These are phyloP conservation scores for Bacillus rossius DNA, from an alignment of 1,140 invertebrate species.

Conservation along the genomic window DNA sequence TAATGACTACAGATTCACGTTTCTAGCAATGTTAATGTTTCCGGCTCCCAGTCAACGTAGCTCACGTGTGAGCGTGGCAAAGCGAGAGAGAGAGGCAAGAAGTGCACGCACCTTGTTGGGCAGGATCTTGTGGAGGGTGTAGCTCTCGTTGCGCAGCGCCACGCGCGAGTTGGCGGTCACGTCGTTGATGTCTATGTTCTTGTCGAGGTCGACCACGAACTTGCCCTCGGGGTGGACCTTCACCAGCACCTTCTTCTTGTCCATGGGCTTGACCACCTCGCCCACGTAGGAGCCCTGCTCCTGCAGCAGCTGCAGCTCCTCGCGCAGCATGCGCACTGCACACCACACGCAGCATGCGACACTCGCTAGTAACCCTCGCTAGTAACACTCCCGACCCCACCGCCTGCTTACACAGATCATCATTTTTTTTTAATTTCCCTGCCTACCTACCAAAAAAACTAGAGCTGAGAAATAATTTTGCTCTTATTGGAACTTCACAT, in stretches of 20 bases:
- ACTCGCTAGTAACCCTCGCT: too few relatives aligned
- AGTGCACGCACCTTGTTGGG: constrained; percentile 79
- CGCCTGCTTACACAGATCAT: too few relatives aligned
- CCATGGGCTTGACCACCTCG: constrained; percentile 99
- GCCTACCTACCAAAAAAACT: too few relatives aligned
- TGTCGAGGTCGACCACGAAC: constrained; percentile 99
- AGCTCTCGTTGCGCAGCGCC: constrained; percentile 96
- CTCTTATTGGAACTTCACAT: too few relatives aligned
- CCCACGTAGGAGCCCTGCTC: constrained; percentile 99
- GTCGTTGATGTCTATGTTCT: constrained; percentile 98
- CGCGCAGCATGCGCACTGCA: constrained; percentile 91
- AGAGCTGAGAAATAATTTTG: too few relatives aligned
- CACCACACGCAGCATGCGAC: constrained; percentile 4
- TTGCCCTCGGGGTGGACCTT: constrained; percentile 99
- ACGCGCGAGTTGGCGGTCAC: constrained; percentile 97
- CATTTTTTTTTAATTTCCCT: too few relatives aligned
- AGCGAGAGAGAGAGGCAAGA: too few relatives aligned
- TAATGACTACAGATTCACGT: too few relatives aligned
- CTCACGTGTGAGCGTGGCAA: too few relatives aligned
- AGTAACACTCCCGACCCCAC: too few relatives aligned
- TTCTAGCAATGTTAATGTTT: too few relatives aligned
- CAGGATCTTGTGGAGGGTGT: constrained; percentile 97
- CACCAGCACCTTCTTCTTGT: constrained; percentile 99
- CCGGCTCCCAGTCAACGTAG: too few relatives aligned
- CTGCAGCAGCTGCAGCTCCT: constrained; percentile 96